These are phyloP conservation scores for Percopsis transmontana DNA, from an alignment of 2,113 vertebrate genomes.

Conservation along the genomic window DNA sequence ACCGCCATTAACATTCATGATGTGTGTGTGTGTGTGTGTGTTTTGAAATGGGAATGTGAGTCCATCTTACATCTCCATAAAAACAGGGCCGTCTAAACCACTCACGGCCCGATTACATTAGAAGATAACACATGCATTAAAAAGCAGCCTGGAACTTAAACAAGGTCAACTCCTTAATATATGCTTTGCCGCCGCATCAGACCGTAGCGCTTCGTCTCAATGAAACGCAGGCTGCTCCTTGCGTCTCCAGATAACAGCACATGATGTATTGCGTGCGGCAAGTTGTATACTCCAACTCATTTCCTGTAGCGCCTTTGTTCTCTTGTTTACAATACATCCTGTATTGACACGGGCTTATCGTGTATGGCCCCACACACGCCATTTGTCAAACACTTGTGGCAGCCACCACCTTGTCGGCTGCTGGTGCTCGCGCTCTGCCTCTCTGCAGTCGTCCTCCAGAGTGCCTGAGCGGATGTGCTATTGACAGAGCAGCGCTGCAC, in stretches of 20 bases:
- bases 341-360: conserved; percentile 50
- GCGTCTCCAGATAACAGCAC: conserved; percentile 38
- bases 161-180: conserved; percentile 58
- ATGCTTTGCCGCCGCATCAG: neutral
- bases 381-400: conserved; percentile 20
- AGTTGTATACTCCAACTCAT: conserved; percentile 28
- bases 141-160: conserved; percentile 37
- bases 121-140: conserved; percentile 56
- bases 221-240: conserved; percentile 24
- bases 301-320: conserved; percentile 33
- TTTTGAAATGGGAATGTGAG: conserved; percentile 25
- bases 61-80: conserved; percentile 29
- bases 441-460: conserved; percentile 29
- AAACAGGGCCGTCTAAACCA: conserved; percentile 40
- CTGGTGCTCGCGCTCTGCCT: conserved; percentile 13
- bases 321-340: conserved; percentile 53
- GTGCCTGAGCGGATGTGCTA: conserved; percentile 67
- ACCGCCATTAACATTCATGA: conserved; percentile 48
- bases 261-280: conserved; percentile 53
- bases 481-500: conserved; percentile 64
- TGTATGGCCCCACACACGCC: conserved; percentile 12
- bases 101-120: conserved; percentile 41
- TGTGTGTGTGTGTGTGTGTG: conserved; percentile 37
- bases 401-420: neutral
- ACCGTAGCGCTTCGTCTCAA: conserved; percentile 30